A percentile compares a stretch with the other conserved stretches of the same genome.
phyloP scores from a whole-genome alignment of 92 coral and sea anemone genomes.

The Micromussa lordhowensis region DNA sequence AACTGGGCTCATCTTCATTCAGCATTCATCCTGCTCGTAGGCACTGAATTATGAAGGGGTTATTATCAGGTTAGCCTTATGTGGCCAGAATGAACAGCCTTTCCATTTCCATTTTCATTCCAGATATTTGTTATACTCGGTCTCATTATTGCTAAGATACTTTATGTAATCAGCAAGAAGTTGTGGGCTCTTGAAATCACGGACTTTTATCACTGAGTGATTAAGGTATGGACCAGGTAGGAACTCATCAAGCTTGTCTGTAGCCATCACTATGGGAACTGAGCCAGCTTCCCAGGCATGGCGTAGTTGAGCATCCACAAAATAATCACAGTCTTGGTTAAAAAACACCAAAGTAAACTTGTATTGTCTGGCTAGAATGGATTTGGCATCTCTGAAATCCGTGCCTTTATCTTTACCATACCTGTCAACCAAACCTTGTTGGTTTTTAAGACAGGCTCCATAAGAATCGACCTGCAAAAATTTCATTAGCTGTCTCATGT shows the following conservation, averaged over 20 bases:
- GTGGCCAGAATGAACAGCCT: too few relatives aligned
- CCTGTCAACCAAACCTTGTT: conserved; percentile 32
- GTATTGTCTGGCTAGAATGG: conserved; percentile 42
- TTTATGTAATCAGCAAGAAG: conserved; percentile 50
- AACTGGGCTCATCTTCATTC: too few relatives aligned
- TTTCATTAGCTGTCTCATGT: conserved; percentile 59
- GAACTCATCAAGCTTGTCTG: conserved; percentile 55
- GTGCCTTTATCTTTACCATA: conserved; percentile 22
- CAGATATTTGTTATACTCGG: conserved; percentile 50
- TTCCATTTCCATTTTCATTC: too few relatives aligned
- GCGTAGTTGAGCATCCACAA: conserved; percentile 61
- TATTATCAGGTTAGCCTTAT: too few relatives aligned
- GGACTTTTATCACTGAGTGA: conserved; percentile 61
- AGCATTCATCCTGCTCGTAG: too few relatives aligned
- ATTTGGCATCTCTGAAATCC: conserved; percentile 40
- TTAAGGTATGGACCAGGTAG: conserved; percentile 55
- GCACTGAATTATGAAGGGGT: too few relatives aligned
- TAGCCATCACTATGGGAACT: conserved; percentile 61
- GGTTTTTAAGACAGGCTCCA: conserved; percentile 48
- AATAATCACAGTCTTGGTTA: conserved; percentile 66
- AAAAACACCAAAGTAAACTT: conserved; percentile 66
- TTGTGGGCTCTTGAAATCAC: conserved; percentile 56
- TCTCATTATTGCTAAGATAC: conserved; percentile 53
- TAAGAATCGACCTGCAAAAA: conserved; percentile 52
- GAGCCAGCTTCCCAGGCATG: conserved; percentile 61